Evolutionary conservation across 92 coral and sea anemone genomes (phyloP).

Genomic region (Heliopora coerulea): DNA sequence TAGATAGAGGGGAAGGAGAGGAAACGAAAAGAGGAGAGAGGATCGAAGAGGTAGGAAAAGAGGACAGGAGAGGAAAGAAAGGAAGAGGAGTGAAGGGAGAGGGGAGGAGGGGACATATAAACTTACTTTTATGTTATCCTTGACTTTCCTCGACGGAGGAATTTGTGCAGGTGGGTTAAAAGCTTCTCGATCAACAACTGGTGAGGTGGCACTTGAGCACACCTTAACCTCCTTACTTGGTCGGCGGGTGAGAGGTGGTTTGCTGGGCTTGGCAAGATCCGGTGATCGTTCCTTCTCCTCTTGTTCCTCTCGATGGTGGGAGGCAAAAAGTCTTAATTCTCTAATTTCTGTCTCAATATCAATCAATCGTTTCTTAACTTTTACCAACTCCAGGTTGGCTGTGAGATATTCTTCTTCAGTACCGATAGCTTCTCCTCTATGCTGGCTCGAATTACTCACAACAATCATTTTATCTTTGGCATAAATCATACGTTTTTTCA

Average conservation of each 20-base stretch:
- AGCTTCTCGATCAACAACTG: constrained; percentile 46
- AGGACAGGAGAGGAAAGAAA: not conserved
- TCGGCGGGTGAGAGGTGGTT: constrained; percentile 10
- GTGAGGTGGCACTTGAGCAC: constrained; percentile 20
- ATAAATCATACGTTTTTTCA: constrained; percentile 65
- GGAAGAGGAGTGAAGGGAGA: not conserved
- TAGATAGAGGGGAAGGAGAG: no score
- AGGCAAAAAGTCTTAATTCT: constrained; percentile 64
- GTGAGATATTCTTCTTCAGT: constrained; percentile 88
- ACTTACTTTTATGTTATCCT: constrained; percentile 79
- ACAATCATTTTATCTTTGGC: constrained; percentile 95
- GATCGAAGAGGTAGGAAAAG: no score
- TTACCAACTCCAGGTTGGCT: constrained; percentile 80
- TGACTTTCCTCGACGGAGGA: constrained; percentile 65
- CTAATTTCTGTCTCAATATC: constrained; percentile 87
- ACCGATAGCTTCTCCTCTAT: constrained; percentile 70
- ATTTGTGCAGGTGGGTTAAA: constrained; percentile 50
- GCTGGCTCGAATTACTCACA: constrained; percentile 62
- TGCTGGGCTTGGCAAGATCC: constrained; percentile 34
- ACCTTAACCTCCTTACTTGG: constrained; percentile 39
- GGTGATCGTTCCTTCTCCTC: constrained; percentile 37
- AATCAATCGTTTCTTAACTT: constrained; percentile 76
- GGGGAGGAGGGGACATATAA: not conserved
- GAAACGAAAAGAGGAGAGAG: no score
- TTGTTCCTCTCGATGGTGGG: constrained; percentile 54